phyloP scores from a whole-genome alignment of 2,113 vertebrate species.

The Oreochromis niloticus region DNA sequence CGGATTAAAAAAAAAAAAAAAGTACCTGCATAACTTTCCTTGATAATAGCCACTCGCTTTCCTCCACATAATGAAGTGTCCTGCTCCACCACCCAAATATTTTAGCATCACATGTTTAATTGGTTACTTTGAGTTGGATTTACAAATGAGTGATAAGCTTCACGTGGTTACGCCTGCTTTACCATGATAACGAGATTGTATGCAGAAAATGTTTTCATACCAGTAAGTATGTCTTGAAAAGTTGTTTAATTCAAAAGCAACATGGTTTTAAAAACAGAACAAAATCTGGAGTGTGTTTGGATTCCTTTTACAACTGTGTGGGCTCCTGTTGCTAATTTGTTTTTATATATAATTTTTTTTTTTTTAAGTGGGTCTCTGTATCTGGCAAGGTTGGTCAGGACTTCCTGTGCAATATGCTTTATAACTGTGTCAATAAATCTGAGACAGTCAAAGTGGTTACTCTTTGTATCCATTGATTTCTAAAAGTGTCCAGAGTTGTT shows the following conservation, averaged over 20 bases:
- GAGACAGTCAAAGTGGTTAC: slow-evolving; percentile 20
- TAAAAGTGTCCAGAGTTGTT: not conserved
- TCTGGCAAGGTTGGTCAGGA: slow-evolving; percentile 33
- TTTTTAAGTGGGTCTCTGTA: slow-evolving; percentile 11
- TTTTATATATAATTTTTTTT: not conserved
- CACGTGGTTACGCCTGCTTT: not conserved
- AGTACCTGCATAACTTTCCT: not conserved
- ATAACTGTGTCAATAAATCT: slow-evolving; percentile 56
- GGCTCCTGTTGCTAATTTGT: not conserved
- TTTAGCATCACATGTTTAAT: not conserved
- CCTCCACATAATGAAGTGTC: not conserved
- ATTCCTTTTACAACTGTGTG: not conserved
- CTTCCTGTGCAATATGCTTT: slow-evolving; percentile 71
- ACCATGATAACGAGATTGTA: not conserved
- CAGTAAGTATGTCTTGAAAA: not conserved
- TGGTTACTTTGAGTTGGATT: not conserved
- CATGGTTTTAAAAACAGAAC: not conserved
- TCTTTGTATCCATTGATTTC: not conserved
- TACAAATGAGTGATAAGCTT: not conserved
- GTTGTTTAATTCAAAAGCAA: not conserved
- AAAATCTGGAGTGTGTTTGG: slow-evolving; percentile 11
- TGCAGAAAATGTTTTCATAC: not conserved
- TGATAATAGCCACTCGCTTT: not conserved
- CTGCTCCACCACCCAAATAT: not conserved
- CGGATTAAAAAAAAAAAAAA: not conserved